Base-by-base conservation (phyloP, 1,140 invertebrate species). In the Ceratitis capitata region DNA sequence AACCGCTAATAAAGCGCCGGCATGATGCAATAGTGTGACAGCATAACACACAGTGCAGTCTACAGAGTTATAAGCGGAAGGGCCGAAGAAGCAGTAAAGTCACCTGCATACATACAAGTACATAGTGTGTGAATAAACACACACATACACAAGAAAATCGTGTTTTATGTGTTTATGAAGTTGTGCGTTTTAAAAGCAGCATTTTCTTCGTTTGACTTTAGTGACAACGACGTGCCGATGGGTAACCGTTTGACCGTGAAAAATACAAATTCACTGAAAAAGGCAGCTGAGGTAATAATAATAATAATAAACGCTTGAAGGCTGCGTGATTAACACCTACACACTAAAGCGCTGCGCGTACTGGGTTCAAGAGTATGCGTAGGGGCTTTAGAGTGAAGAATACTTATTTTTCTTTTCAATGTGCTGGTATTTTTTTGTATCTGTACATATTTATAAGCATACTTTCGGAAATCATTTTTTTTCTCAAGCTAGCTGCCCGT, bases 201-300 rank as follows among this genome's bases (percentile, higher is more conserved):
- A 0, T 39, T n/a, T 5, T 39, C 12, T 42, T 16, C n/a, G n/a
- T 1, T 19, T 29, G 56, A 3, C 7, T 39, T 78, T 78, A 39
- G 69, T 78, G 69, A 78, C 35, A 78, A 45, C 10, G 39, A 45
- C 23, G 69, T 78, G 69, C 2, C 39, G 69, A 78, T 78, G 39
- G n/a, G n/a, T 78, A 78, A 78, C 69, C n/a, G 42, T 45, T 78
- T 78, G 69, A 78, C 69, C 69, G 39, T 78, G 69, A 78, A 78
- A 78, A 78, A 26, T n/a, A n/a, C n/a, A n/a, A n/a, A n/a, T n/a
- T n/a, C 6, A n/a, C 69, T 39, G 69, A 78, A 78, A 69, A 42
- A 78, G n/a, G n/a, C 39, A 23, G 42, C 69, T 78, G 39, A 45
- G 69, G n/a, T 45, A 78, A 78, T 78, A 78, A 26, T 14, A 9